Evolutionary conservation across 2,113 vertebrate species (phyloP), one percentile per base, ranked within the genome.

Genomic region (Benitochromis conjunctus): DNA sequence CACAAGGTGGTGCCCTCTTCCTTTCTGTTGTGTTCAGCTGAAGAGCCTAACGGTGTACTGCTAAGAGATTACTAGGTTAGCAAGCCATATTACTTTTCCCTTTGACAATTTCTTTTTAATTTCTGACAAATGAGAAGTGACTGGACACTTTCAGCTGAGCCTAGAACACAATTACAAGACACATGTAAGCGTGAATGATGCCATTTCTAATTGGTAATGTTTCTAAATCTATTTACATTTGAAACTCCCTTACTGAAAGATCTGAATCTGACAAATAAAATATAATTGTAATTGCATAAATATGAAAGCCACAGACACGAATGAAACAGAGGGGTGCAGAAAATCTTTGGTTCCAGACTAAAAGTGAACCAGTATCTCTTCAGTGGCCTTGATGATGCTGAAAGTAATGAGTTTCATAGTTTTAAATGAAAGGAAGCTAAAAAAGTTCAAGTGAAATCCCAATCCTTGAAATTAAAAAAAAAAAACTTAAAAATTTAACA

Each of bases 181-280:
- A 54, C 19, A 54, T 9, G n/a, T 1, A 2, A 19, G 19, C 51
- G n/a, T 54, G 3, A 54, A 10, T n/a, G 9, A 54, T 54, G 51
- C 9, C 1, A 54, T 54, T 54, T 54, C n/a, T 54, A 54, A 54
- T n/a, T 1, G 19, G 19, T n/a, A n/a, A 1, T 0, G 51, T n/a
- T 54, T 54, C 51, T 10, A 54, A 54, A 54, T 34, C 34, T 34
- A 34, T n/a, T 5, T 54, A 54, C 51, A 54, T 54, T 54, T 54
- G 51, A 54, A 54, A 54, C 51, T 54, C 51, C 5, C 19, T 54
- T 10, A 54, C 51, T 3, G 51, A 54, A 54, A 26, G 26, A 54
- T 54, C 0, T 0, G 51, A 54, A n/a, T n/a, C 51, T 54, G 8
- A 5, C 18, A n/a, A 9, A 53, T 53, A 53, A 53, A 53, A 53